Evolutionary conservation across 2,888 invertebrate species (phyloP).

Genomic region (Melinaea marsaeus): DNA sequence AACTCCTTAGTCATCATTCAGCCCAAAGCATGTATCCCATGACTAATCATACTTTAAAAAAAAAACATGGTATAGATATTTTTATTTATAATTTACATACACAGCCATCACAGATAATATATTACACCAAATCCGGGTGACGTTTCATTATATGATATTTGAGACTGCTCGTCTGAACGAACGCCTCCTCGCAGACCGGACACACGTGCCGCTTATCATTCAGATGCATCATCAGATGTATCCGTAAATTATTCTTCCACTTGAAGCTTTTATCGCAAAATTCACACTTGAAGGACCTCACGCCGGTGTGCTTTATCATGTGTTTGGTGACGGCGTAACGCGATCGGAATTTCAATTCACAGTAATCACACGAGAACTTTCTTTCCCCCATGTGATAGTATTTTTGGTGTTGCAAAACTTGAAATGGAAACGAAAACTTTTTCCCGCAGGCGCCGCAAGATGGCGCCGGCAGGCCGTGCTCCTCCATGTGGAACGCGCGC

Average conservation of each 20-base stretch:
- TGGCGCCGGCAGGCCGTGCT: constrained; percentile 46
- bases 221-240: constrained; percentile 44
- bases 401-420: constrained; percentile 46
- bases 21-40: too few species aligned
- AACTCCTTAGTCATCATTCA: too few species aligned
- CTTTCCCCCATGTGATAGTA: constrained; percentile 48
- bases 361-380: constrained; percentile 36
- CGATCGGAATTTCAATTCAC: constrained; percentile 37
- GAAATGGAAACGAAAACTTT: constrained; percentile 44
- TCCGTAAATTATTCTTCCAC: constrained; percentile 38
- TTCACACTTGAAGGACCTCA: constrained; percentile 42
- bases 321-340: constrained; percentile 35
- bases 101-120: not conserved
- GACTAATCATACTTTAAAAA: too few species aligned
- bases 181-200: constrained; percentile 44
- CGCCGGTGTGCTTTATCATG: constrained; percentile 22
- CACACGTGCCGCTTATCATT: constrained; percentile 44
- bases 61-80: not conserved
- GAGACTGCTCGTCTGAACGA: constrained; percentile 42
- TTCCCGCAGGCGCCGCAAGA: constrained; percentile 48
- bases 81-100: not conserved
- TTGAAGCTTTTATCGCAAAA: constrained; percentile 48
- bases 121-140: constrained; percentile 27
- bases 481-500: constrained; percentile 45
- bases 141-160: constrained; percentile 41